phyloP scores from a whole-genome alignment of 2,113 vertebrate species.

The Platysteira castanea region DNA sequence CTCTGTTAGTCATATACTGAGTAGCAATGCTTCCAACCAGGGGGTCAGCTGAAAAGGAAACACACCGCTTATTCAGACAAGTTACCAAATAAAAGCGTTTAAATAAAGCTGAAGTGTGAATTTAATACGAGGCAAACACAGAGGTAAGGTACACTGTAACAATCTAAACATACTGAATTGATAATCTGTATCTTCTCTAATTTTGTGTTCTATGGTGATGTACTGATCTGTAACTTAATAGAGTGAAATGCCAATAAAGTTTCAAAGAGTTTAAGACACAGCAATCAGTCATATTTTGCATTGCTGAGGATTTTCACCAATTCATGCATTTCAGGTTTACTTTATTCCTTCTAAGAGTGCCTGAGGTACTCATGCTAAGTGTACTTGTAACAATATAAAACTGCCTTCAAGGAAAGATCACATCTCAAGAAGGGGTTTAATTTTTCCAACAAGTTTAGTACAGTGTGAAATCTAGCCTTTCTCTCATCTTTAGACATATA shows the following conservation, averaged over 20 bases:
- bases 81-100: background rate
- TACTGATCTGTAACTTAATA: background rate
- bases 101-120: background rate
- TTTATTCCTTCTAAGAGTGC: background rate
- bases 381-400: background rate
- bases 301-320: background rate
- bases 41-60: slow-evolving; percentile 82
- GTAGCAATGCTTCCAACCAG: slow-evolving; percentile 96
- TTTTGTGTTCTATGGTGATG: background rate
- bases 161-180: background rate
- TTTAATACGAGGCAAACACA: background rate
- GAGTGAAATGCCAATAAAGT: background rate
- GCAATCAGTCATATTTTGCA: background rate
- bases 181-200: background rate
- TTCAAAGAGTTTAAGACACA: background rate
- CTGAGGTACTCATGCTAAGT: background rate
- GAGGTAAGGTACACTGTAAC: background rate
- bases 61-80: background rate
- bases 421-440: background rate
- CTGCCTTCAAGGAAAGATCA: background rate
- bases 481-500: background rate
- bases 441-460: background rate
- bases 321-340: background rate
- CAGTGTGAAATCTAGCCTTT: background rate
- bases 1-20: slow-evolving; percentile 97